Conservation (phyloP, 2,113 vertebrate species). For the Ariopsis seemanni region DNA sequence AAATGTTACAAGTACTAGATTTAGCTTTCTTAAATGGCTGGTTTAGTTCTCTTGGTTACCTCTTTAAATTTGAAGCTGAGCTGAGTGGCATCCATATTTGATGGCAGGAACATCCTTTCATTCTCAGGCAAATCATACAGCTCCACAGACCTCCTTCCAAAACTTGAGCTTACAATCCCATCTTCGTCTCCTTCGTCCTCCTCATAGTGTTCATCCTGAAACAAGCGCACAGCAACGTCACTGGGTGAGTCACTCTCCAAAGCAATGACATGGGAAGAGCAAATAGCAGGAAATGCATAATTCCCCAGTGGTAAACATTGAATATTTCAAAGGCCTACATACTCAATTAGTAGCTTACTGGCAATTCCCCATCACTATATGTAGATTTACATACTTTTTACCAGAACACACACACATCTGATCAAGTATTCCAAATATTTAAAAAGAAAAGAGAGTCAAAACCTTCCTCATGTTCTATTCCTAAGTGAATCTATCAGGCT, state of each 20-base stretch:
- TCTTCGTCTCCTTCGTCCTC: slow-evolving; percentile 80
- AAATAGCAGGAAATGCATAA: slow-evolving; percentile 10
- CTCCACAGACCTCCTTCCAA: slow-evolving; percentile 77
- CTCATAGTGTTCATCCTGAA: slow-evolving; percentile 78
- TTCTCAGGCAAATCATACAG: slow-evolving; percentile 84
- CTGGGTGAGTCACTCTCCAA: background rate
- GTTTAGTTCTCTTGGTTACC: slow-evolving; percentile 63
- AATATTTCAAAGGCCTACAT: background rate
- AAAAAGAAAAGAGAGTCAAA: background rate
- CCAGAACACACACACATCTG: background rate
- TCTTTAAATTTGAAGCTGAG: slow-evolving; percentile 87
- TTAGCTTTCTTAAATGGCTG: background rate
- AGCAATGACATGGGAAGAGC: background rate
- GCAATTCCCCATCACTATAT: background rate
- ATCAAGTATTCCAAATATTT: background rate
- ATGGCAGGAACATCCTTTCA: slow-evolving; percentile 78
- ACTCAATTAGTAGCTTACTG: background rate
- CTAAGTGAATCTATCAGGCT: background rate
- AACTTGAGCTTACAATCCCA: slow-evolving; percentile 78
- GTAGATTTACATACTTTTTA: background rate
- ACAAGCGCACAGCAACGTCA: slow-evolving; percentile 50
- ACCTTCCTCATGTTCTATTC: background rate
- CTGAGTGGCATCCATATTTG: slow-evolving; percentile 84
- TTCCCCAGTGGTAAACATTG: background rate
- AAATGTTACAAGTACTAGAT: background rate